A percentile compares a stretch with the other conserved stretches of the same genome.
These are phyloP conservation scores for Drosophila affinis DNA, from an alignment of 2,888 invertebrate genomes.

Conservation along the genomic window DNA sequence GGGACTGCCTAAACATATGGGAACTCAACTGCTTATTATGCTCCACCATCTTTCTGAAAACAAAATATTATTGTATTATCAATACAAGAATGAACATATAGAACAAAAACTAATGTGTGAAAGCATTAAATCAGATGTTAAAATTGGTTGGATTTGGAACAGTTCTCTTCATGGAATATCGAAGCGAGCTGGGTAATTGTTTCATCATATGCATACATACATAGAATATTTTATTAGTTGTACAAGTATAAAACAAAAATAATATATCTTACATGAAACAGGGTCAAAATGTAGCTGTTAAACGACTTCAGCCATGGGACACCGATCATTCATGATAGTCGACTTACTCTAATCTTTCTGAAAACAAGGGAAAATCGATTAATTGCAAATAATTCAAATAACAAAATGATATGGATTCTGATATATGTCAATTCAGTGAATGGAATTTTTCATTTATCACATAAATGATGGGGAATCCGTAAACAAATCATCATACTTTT, in stretches of 20 bases:
- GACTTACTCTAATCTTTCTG: too few relatives aligned
- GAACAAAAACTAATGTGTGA: not conserved
- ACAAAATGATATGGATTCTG: not conserved
- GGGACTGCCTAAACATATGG: not conserved
- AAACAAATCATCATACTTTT: constrained; percentile 8
- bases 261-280: not conserved
- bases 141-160: constrained; percentile 47
- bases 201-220: constrained; percentile 49
- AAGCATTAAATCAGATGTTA: constrained; percentile 32
- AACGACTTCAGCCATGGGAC: not conserved
- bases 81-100: not conserved
- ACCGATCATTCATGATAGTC: not conserved
- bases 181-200: constrained; percentile 77
- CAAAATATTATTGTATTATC: not conserved
- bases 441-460: constrained; percentile 19
- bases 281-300: not conserved
- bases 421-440: constrained; percentile 8
- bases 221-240: not conserved
- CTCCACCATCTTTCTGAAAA: not conserved
- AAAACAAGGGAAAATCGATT: not conserved
- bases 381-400: not conserved
- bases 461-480: constrained; percentile 43
- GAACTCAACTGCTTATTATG: not conserved
- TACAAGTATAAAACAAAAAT: not conserved
- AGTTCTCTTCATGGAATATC: constrained; percentile 67